A percentile compares a stretch with the other conserved stretches of the same genome.
These are phyloP conservation scores for Eidolon helvum DNA, from an alignment of 2,113 vertebrate species.

Conservation along the genomic window DNA sequence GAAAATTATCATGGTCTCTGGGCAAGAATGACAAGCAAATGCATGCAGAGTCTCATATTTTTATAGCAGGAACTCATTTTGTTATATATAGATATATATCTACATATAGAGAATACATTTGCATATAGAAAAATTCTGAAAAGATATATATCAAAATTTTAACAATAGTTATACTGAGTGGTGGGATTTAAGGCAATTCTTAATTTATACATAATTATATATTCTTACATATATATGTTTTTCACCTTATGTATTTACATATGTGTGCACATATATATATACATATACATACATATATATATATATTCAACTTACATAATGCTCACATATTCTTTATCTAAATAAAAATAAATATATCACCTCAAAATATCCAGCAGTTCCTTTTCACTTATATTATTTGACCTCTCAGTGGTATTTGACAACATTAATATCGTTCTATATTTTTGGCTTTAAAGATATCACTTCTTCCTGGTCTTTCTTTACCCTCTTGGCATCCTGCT, in stretches of 20 bases:
- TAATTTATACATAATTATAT: constrained; percentile 22
- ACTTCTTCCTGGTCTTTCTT: not conserved
- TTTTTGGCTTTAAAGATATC: not conserved
- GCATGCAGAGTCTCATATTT: constrained; percentile 42
- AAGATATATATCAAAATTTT: constrained; percentile 20
- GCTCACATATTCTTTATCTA: not conserved
- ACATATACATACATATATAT: not conserved
- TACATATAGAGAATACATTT: constrained; percentile 59
- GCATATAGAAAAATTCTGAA: constrained; percentile 59
- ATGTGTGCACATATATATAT: not conserved
- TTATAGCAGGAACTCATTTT: constrained; percentile 59
- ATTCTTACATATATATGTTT: not conserved
- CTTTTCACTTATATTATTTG: constrained; percentile 1
- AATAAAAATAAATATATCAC: constrained; percentile 35
- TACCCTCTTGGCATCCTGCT: not conserved
- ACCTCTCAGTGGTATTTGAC: not conserved
- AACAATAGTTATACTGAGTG: constrained; percentile 9
- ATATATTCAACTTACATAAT: not conserved
- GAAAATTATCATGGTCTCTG: constrained; percentile 28
- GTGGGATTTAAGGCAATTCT: not conserved
- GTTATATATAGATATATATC: constrained; percentile 57
- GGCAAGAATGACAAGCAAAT: constrained; percentile 7
- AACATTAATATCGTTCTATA: not conserved
- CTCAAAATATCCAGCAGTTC: not conserved
- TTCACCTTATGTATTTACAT: not conserved